Evolutionary conservation across 2,888 invertebrate species (phyloP), one percentile per base, ranked within the genome.

Genomic region (Pteria penguin): DNA sequence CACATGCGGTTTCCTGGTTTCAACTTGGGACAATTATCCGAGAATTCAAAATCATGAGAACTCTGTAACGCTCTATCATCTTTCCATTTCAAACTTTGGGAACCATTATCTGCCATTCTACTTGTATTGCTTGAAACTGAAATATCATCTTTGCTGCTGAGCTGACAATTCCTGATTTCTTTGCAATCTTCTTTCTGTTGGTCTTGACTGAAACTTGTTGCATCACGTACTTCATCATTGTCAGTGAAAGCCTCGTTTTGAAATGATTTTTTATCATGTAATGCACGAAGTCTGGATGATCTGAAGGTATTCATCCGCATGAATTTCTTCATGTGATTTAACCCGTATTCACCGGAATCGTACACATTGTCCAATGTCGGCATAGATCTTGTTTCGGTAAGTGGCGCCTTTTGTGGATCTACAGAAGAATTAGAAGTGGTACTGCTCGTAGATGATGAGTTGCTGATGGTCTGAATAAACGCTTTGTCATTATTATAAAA

Each of bases 401-500:
- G 24, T 2, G 29, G 18, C 22, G 54, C 55, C 55, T 67, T 67
- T 11, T 22, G 26, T 8, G 18, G 18, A 8, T 45, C 61, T 11
- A 52, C 3, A 18, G 70, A 70, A 4, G 70, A 61, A 29, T 14
- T 70, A 3, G 61, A 61, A 22, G 27, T 24, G 26, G 24, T 61
- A 29, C 70, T 70, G 31, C 60, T 60, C 24, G 22, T 33, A 4
- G 70, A 70, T 18, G 32, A 60, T 11, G 52, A 5, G 14, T 54
- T 33, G 24, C 32, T 45, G 4, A 71, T 24, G 2, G 63, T 60
- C 22, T 61, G 66, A 2, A 62, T 58, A 11, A 75, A 45, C 4
- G 80, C 67, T 8, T 79, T 80, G n/a, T 76, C 62, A 29, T 80
- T 77, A 5, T 82, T 75, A 57, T 83, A 83, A 70, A 78, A 73